These are phyloP conservation scores for Lemur catta DNA, from an alignment of 2,797 vertebrate species.

Conservation along the genomic window DNA sequence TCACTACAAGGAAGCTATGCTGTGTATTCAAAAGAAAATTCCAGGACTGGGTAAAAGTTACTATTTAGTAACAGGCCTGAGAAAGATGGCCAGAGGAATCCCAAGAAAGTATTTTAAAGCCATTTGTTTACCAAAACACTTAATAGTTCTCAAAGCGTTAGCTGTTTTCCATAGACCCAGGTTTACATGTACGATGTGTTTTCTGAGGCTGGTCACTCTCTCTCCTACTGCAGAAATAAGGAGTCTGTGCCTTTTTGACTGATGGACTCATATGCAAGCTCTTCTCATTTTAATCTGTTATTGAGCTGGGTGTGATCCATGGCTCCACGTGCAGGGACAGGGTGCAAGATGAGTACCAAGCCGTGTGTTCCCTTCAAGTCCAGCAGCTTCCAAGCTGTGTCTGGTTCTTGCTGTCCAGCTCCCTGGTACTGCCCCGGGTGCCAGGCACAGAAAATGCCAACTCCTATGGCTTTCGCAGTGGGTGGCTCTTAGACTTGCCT, in stretches of 20 bases:
- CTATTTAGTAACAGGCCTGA: constrained; percentile 67
- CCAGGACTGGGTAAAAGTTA: constrained; percentile 59
- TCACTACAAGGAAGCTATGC: constrained; percentile 66
- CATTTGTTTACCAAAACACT: constrained; percentile 63
- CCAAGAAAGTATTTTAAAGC: constrained; percentile 53
- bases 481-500: background rate
- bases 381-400: background rate
- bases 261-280: constrained; percentile 40
- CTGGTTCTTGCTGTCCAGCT: background rate
- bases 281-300: constrained; percentile 54
- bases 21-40: constrained; percentile 69
- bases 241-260: constrained; percentile 54
- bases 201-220: constrained; percentile 63
- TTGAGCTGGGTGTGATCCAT: constrained; percentile 27
- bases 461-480: background rate
- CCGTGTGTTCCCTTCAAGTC: background rate
- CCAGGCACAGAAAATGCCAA: background rate
- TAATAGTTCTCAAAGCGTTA: constrained; percentile 53
- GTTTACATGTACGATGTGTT: background rate
- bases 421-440: constrained; percentile 23
- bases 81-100: constrained; percentile 58
- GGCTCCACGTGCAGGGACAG: background rate
- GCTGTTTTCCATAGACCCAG: constrained; percentile 65
- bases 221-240: constrained; percentile 22
- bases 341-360: background rate